Evolutionary conservation across 2,113 vertebrate genomes (phyloP).

Genomic region (Rhinopithecus roxellana): DNA sequence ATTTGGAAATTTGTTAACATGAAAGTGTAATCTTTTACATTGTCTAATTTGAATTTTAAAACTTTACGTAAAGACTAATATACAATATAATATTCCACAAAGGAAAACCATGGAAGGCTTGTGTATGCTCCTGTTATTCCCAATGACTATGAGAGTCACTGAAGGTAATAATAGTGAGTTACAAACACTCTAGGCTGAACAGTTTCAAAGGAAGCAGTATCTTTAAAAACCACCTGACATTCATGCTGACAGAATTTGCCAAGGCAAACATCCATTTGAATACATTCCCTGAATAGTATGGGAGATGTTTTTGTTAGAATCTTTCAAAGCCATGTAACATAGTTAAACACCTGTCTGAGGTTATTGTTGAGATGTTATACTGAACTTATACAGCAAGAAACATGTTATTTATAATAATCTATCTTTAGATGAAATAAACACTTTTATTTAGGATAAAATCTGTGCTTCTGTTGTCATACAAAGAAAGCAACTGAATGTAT

Average conservation of each 20-base stretch:
- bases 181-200: neutral
- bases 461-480: slow-evolving; percentile 18
- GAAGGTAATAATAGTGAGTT: neutral
- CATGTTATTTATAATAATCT: neutral
- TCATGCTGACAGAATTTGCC: slow-evolving; percentile 40
- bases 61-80: slow-evolving; percentile 28
- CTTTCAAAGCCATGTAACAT: neutral
- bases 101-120: neutral
- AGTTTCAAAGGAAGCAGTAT: neutral
- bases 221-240: slow-evolving; percentile 39
- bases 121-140: neutral
- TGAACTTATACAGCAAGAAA: slow-evolving; percentile 36
- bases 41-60: slow-evolving; percentile 18
- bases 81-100: neutral
- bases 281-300: neutral
- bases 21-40: neutral
- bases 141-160: neutral
- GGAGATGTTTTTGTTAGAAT: slow-evolving; percentile 9
- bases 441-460: slow-evolving; percentile 37
- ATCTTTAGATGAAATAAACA: slow-evolving; percentile 34
- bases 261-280: slow-evolving; percentile 38
- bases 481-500: neutral
- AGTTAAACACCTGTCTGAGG: neutral
- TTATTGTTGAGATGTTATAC: slow-evolving; percentile 36
- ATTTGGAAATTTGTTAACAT: slow-evolving; percentile 51